These are phyloP conservation scores for Tethya wilhelma DNA, from an alignment of 37 sponge, comb jelly and placozoan species.

Conservation along the genomic window DNA sequence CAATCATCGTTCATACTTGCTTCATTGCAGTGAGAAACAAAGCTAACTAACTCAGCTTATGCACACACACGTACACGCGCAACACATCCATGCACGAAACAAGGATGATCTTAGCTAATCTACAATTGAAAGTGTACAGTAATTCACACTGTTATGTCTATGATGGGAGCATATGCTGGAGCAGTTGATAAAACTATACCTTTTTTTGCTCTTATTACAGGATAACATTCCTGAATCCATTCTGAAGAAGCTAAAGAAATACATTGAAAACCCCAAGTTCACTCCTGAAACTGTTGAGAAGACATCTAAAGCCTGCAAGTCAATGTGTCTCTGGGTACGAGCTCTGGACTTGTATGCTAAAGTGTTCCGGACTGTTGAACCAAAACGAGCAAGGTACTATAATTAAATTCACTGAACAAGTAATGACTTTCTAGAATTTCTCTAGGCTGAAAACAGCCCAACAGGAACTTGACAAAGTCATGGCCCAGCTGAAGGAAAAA, in stretches of 20 bases:
- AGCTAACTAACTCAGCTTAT: no score
- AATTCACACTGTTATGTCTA: neutral
- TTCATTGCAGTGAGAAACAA: no score
- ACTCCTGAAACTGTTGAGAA: constrained; percentile 91
- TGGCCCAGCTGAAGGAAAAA: constrained; percentile 88
- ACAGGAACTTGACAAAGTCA: constrained; percentile 80
- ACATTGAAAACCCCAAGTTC: constrained; percentile 98
- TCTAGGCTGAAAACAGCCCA: constrained; percentile 84
- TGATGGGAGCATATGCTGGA: neutral
- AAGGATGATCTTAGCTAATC: no score
- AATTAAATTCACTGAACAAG: neutral
- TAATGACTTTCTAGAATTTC: neutral
- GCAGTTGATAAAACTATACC: neutral
- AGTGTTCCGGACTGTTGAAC: constrained; percentile 95
- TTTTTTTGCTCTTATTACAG: constrained; percentile 7
- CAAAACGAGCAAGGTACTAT: constrained; percentile 84
- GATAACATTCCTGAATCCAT: constrained; percentile 92
- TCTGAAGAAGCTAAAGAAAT: constrained; percentile 96
- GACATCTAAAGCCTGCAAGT: constrained; percentile 97
- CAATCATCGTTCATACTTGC: no score
- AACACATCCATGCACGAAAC: no score
- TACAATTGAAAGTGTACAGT: no score
- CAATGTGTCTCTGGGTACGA: constrained; percentile 98
- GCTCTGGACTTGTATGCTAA: constrained; percentile 93
- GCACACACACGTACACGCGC: no score